Evolutionary conservation across 2,797 vertebrate species (phyloP), one percentile per base, ranked within the genome.

Genomic region (Amblyopsis hoosieri): DNA sequence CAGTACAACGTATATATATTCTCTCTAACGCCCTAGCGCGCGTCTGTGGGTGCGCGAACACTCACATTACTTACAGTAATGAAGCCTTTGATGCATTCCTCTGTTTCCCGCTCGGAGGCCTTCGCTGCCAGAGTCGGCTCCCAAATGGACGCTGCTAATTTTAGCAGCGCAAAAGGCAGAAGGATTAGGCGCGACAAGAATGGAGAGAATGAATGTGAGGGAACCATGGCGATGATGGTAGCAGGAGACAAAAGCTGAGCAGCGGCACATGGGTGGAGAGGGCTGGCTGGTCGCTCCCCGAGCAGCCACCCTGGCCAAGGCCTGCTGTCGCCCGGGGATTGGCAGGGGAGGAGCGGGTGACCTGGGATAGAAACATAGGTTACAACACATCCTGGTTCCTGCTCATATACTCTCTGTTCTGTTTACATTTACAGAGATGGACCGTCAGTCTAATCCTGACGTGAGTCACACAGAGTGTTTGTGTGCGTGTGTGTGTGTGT

Each of bases 61-160:
- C 37, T 76, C 53, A 51, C 62, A 71, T 79, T 78, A 79, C 70
- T 83, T 89, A n/a, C n/a, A n/a, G n/a, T n/a, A 88, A 91, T 90
- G 76, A 89, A 84, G 82, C 79, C 83, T 86, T 87, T 89, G 83
- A 90, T 89, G 85, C 85, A 85, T 85, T 73, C 37, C 71, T 72
- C 72, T 78, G 74, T 75, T 84, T 81, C 66, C 77, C 72, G 80
- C 88, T 89, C 48, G 1, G 64, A 85, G 83, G 83, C 81, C 61
- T 82, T 73, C 65, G 68, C 74, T 85, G 82, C 77, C 66, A 47
- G 63, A 61, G 72, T 73, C 81, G 77, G 75, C 79, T 77, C 78
- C 85, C 71, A 79, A 87, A 89, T 74, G 79, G 83, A 79, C 83
- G 81, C 69, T 70, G 76, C 86, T 91, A 89, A 90, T 82, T 91